phyloP scores from a whole-genome alignment of 2,888 invertebrate genomes.

The Aricia artaxerxes region DNA sequence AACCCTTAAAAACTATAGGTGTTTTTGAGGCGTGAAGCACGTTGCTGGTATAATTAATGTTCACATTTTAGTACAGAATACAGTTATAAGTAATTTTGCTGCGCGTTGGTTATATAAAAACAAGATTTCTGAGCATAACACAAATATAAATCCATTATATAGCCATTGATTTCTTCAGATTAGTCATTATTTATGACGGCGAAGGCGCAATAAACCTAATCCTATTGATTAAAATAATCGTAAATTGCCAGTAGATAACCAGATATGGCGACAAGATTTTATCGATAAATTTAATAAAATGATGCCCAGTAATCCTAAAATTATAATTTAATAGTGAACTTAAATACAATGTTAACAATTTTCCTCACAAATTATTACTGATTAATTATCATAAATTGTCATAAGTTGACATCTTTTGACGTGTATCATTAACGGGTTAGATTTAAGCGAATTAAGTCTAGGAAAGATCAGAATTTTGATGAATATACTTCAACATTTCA shows the following conservation, averaged over 20 bases:
- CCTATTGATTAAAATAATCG: conserved; percentile 31
- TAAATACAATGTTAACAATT: not conserved
- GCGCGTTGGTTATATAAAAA: not conserved
- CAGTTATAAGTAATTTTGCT: not conserved
- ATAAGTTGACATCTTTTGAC: not conserved
- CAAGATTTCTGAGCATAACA: not conserved
- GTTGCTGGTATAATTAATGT: not conserved
- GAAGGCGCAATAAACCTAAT: conserved; percentile 31
- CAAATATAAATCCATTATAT: conserved; percentile 25
- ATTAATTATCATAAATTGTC: conserved; percentile 5
- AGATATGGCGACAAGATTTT: conserved; percentile 27
- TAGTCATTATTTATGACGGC: conserved; percentile 32
- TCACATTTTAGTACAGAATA: not conserved
- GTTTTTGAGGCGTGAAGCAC: not conserved
- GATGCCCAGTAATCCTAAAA: not conserved
- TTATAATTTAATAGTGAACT: not conserved
- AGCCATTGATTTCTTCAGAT: conserved; percentile 29
- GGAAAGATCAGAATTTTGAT: not conserved
- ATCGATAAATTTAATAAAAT: conserved; percentile 1
- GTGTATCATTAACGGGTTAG: not conserved
- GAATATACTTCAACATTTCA: not conserved
- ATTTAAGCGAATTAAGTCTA: not conserved
- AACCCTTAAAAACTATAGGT: not conserved
- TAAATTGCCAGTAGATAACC: conserved; percentile 25
- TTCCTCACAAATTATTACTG: not conserved